These are phyloP conservation scores for Zophobas atratus DNA, from an alignment of 1,140 invertebrate species.

Conservation along the genomic window DNA sequence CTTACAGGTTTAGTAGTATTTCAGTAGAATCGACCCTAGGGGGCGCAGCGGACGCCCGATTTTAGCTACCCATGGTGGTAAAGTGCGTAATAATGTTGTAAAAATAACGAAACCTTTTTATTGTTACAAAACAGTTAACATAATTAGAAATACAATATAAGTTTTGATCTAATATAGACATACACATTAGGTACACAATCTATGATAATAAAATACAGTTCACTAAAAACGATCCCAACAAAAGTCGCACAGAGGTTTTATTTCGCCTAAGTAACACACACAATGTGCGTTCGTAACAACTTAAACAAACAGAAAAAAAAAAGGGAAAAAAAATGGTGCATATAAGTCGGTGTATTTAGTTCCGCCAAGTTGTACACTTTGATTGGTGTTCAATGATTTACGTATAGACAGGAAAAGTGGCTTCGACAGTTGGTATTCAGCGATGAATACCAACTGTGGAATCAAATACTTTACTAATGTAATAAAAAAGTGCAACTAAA, in stretches of 20 bases:
- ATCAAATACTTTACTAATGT: slow-evolving; percentile 34
- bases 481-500: slow-evolving; percentile 20
- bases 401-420: slow-evolving; percentile 32
- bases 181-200: slow-evolving; percentile 46
- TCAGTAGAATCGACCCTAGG: too few relatives aligned
- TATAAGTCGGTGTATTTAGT: slow-evolving; percentile 14
- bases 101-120: slow-evolving; percentile 47
- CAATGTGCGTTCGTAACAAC: not conserved
- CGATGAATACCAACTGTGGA: not conserved
- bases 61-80: not conserved
- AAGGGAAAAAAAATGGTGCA: slow-evolving; percentile 17
- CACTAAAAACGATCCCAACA: slow-evolving; percentile 28
- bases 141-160: slow-evolving; percentile 43
- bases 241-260: not conserved
- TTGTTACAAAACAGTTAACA: slow-evolving; percentile 43
- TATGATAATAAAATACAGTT: slow-evolving; percentile 37
- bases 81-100: slow-evolving; percentile 23
- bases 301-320: not conserved
- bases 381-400: slow-evolving; percentile 39
- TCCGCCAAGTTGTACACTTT: slow-evolving; percentile 11
- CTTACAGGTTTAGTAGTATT: too few relatives aligned
- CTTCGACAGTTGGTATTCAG: not conserved
- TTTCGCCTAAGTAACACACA: not conserved
- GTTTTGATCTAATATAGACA: slow-evolving; percentile 45
- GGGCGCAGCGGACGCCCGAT: too few relatives aligned